These are phyloP conservation scores for Sardina pilchardus DNA, from an alignment of 2,113 vertebrate genomes.

Conservation along the genomic window DNA sequence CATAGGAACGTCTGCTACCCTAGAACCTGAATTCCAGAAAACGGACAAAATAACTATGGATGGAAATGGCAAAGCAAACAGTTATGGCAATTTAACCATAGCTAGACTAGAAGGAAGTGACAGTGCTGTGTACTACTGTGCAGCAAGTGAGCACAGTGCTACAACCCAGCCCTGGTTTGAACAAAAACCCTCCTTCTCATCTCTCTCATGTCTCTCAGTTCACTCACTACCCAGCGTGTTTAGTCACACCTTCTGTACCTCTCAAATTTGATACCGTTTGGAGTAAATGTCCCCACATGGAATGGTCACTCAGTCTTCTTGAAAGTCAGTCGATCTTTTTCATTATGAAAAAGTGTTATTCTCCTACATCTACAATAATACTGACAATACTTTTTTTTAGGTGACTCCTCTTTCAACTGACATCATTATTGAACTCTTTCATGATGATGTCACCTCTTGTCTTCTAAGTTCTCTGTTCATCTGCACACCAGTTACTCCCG, in stretches of 20 bases:
- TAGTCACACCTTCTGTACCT: not conserved
- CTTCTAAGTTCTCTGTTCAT: not conserved
- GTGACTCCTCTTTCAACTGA: not conserved
- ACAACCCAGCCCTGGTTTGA: conserved; percentile 9
- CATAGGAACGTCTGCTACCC: not conserved
- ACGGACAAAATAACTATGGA: not conserved
- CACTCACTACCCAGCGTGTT: not conserved
- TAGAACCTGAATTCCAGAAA: not conserved
- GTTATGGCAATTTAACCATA: not conserved
- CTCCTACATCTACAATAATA: too few relatives aligned
- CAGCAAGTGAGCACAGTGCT: conserved; percentile 43
- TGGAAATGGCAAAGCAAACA: not conserved
- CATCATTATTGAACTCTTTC: not conserved
- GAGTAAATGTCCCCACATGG: not conserved
- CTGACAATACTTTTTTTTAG: too few relatives aligned
- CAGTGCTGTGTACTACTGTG: conserved; percentile 16
- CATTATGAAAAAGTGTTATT: too few relatives aligned
- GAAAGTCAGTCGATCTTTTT: too few relatives aligned
- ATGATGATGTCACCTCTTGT: not conserved
- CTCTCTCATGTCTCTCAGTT: not conserved
- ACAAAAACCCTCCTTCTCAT: conserved; percentile 44
- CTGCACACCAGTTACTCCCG: not conserved
- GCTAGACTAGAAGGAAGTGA: not conserved
- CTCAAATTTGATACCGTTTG: not conserved
- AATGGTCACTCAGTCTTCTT: not conserved